phyloP scores from a whole-genome alignment of 2,797 vertebrate genomes.

The Schizopygopsis pylzovi region DNA sequence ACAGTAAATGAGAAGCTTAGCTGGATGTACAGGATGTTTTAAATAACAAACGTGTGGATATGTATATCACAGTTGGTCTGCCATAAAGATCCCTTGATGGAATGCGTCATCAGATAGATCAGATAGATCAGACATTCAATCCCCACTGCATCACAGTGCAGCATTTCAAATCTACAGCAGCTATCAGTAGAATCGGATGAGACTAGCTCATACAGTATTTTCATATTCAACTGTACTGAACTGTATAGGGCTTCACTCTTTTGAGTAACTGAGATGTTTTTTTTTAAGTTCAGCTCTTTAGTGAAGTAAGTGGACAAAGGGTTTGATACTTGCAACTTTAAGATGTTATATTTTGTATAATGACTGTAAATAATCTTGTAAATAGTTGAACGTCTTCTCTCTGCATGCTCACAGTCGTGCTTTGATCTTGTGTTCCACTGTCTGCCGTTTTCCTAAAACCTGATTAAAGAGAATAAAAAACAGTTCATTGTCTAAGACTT shows the following conservation, averaged over 20 bases:
- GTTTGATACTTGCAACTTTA: not conserved
- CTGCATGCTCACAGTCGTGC: not conserved
- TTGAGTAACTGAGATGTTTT: conserved; percentile 1
- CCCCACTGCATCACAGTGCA: not conserved
- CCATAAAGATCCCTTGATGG: conserved; percentile 17
- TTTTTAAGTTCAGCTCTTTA: conserved; percentile 4
- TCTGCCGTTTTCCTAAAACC: conserved; percentile 33
- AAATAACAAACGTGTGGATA: conserved; percentile 23
- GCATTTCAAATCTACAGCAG: conserved; percentile 33
- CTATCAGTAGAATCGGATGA: conserved; percentile 11
- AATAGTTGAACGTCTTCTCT: conserved; percentile 17
- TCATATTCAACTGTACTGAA: conserved; percentile 23
- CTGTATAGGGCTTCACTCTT: not conserved
- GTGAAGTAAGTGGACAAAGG: conserved; percentile 6
- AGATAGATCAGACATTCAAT: conserved; percentile 12
- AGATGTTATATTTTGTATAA: conserved; percentile 2
- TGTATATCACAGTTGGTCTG: conserved; percentile 26
- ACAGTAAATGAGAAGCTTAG: conserved; percentile 11
- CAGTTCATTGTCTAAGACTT: not conserved
- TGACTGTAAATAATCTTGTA: not conserved
- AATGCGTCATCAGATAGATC: conserved; percentile 20
- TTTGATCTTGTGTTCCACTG: conserved; percentile 24
- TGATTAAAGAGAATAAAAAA: conserved; percentile 38
- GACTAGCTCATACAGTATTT: not conserved
- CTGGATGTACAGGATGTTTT: conserved; percentile 14